A percentile compares a stretch with the other conserved stretches of the same genome.
Evolutionary conservation across 2,113 vertebrate species (phyloP).

Genomic region (Chascanopsetta lugubris): DNA sequence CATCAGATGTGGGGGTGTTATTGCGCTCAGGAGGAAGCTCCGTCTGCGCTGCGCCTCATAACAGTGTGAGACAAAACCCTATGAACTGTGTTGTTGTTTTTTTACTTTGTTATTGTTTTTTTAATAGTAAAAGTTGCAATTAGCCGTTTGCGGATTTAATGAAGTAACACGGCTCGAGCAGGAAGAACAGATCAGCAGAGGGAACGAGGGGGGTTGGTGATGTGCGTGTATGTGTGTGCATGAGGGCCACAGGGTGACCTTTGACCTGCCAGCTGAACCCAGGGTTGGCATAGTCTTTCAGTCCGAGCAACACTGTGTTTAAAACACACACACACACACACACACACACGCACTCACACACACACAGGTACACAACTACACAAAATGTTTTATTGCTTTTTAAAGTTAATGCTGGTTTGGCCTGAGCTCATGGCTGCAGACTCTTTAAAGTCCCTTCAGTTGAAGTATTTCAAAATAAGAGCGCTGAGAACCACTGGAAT

Average conservation of each 20-base stretch:
- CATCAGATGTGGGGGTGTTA: slow-evolving; percentile 66
- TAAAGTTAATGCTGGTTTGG: too few species aligned
- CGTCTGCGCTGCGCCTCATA: slow-evolving; percentile 45
- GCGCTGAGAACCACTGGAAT: too few species aligned
- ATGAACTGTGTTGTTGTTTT: slow-evolving; percentile 21
- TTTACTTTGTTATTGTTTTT: slow-evolving; percentile 25
- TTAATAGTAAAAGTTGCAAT: slow-evolving; percentile 35
- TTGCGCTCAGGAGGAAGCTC: slow-evolving; percentile 48
- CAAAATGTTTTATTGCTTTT: too few species aligned
- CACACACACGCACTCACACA: not conserved
- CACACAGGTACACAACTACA: too few species aligned
- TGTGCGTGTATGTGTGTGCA: not conserved
- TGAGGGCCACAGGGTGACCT: slow-evolving; percentile 52
- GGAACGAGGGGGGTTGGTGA: slow-evolving; percentile 2
- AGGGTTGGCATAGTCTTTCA: slow-evolving; percentile 29
- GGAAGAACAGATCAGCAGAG: slow-evolving; percentile 2
- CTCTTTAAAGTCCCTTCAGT: too few species aligned
- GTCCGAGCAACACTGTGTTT: slow-evolving; percentile 39
- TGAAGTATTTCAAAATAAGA: too few species aligned
- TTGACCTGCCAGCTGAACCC: slow-evolving; percentile 48
- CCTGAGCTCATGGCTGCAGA: too few species aligned
- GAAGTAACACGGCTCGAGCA: slow-evolving; percentile 20
- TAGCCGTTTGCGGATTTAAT: slow-evolving; percentile 42
- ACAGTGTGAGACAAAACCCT: slow-evolving; percentile 54
- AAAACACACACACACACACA: not conserved